Percentiles rank a stretch among this genome's conserved stretches.
Evolutionary conservation across 1,140 invertebrate genomes (phyloP).

Genomic region (Drosophila bocki): DNA sequence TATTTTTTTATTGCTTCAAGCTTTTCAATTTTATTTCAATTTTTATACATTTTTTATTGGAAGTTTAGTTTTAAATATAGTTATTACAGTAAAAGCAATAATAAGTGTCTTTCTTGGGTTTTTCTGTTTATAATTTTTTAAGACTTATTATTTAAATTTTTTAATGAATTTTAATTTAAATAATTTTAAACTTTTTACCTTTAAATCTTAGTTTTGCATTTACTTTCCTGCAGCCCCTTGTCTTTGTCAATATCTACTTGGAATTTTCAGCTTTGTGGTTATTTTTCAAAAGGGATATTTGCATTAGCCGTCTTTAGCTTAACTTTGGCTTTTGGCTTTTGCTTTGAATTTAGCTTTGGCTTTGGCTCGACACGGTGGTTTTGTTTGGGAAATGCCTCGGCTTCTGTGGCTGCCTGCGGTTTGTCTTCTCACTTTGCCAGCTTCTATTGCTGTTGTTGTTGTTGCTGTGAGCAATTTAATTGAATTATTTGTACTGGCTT

Average conservation of each 20-base stretch:
- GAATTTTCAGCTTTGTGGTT: slow-evolving; percentile 61
- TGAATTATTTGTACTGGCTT: slow-evolving; percentile 73
- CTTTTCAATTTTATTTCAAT: not conserved
- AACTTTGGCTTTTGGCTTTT: slow-evolving; percentile 1
- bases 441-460: slow-evolving; percentile 4
- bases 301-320: slow-evolving; percentile 34
- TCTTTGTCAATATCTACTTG: slow-evolving; percentile 22
- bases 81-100: not conserved
- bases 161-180: too few species aligned
- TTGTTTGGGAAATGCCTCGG: slow-evolving; percentile 41
- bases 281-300: slow-evolving; percentile 47
- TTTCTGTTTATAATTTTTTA: too few species aligned
- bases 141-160: too few species aligned
- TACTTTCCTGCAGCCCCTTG: not conserved
- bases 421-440: slow-evolving; percentile 15
- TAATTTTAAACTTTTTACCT: too few species aligned
- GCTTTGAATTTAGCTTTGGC: slow-evolving; percentile 22
- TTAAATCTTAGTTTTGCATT: not conserved
- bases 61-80: not conserved
- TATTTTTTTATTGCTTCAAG: not conserved
- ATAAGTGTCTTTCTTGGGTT: not conserved
- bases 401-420: slow-evolving; percentile 55
- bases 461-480: slow-evolving; percentile 62
- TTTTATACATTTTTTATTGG: not conserved
- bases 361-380: slow-evolving; percentile 58